A percentile compares a stretch with the other conserved stretches of the same genome.
These are phyloP conservation scores for Holothuria leucospilota DNA, from an alignment of 53 echinoderm and acorn worm genomes.

Conservation along the genomic window DNA sequence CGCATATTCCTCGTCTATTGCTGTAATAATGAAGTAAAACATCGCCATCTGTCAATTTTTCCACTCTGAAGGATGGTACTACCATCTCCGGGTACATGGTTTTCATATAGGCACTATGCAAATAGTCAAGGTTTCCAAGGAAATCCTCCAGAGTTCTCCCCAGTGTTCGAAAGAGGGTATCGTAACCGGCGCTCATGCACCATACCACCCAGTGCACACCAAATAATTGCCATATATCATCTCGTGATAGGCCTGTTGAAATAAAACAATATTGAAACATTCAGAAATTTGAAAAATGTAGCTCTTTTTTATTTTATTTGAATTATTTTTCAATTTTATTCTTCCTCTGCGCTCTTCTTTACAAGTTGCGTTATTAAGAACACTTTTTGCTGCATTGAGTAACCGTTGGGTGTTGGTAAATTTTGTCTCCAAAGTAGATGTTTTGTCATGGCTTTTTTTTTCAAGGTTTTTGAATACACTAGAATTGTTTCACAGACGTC, in stretches of 20 bases:
- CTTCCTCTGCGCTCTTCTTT: too few species aligned
- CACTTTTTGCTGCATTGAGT: too few species aligned
- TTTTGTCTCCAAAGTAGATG: too few species aligned
- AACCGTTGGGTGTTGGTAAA: too few species aligned
- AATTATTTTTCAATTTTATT: too few species aligned
- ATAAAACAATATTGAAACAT: too few species aligned
- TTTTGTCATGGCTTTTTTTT: too few species aligned
- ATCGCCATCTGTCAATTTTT: constrained; percentile 71
- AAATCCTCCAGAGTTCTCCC: constrained; percentile 75
- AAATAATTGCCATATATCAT: constrained; percentile 82
- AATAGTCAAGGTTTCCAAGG: constrained; percentile 79
- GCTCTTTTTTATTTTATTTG: too few species aligned
- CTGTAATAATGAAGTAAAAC: constrained; percentile 84
- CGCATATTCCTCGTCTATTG: constrained; percentile 63
- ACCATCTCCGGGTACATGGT: constrained; percentile 93
- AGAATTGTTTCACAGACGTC: too few species aligned
- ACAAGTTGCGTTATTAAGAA: too few species aligned
- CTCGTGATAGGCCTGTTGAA: constrained; percentile 54
- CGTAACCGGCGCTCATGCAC: constrained; percentile 85
- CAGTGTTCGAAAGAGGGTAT: constrained; percentile 81
- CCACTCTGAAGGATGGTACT: constrained; percentile 86
- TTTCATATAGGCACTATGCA: constrained; percentile 95
- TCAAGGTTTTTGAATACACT: too few species aligned
- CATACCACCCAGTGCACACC: constrained; percentile 93
- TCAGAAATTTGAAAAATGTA: too few species aligned